Base-by-base conservation (phyloP, 2,113 vertebrate genomes). In the Apodemus speciosus region DNA sequence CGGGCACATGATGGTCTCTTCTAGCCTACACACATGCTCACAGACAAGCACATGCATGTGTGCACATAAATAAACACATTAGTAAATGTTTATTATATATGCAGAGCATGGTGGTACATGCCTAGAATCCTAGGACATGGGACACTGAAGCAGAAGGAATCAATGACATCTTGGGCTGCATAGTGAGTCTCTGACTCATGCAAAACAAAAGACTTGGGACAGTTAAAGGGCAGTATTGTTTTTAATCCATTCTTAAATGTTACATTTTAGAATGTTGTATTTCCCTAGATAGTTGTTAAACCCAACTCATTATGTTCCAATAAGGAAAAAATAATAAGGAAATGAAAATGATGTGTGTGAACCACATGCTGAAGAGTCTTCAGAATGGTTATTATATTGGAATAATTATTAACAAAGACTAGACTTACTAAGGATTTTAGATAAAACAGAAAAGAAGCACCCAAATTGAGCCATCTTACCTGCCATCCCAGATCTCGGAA, bases 401-500 rank as follows among this genome's bases (percentile, higher is more conserved):
- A 51, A 90, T 89, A 25, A 84, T 66, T 38, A 43, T 9, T 60
- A n/a, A 51, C n/a, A 85, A 92, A 56, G 21, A 73, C 68, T 56
- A 46, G 30, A 40, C 35, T 88, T 35, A 68, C 64, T 56, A 38
- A 56, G 4, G 15, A 69, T 9, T 75, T 73, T 43, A 49, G 13
- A 73, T 38, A 62, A 92, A 93, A 8, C 32, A 76, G 56, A 91
- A 72, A 73, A 68, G 18, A 81, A 79, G 3, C 8, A 18, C 4
- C 21, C 23, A 3, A 40, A 1, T 40, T 66, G 23, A 71, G 20
- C 68, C 38, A 88, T 7, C 97, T 96, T 98, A 99, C 99, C 99
- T 99, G 99, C 99, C 99, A 99, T 92, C 99, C 99, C 89, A 99
- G 97, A 93, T 99, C 99, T 81, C 99, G 98, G 96, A 99, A 99